Evolutionary conservation across 2,888 invertebrate genomes (phyloP), one percentile per base, ranked within the genome.

Genomic region (Celastrina argiolus): DNA sequence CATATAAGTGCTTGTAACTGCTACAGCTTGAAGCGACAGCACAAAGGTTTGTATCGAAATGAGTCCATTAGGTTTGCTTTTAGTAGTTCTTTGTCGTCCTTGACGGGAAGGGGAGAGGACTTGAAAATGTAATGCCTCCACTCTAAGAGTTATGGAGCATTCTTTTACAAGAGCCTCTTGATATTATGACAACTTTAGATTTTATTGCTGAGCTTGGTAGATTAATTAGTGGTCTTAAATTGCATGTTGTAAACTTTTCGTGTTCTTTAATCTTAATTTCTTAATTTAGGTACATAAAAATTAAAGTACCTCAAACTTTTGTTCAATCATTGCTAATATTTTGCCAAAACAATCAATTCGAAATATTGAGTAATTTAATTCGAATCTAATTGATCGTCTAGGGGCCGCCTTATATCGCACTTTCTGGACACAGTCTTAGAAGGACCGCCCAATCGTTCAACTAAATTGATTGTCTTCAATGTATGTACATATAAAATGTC

Each of bases 1-100:
- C 22, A 51, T 51, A 51, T 22, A 51, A 51, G 51, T 51, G 51
- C 31, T 31, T 31, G 16, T 31, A 31, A 58, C 28, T 58, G 58
- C 28, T 31, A 16, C 58, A 58, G 28, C 58, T 58, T 58, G 31
- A 58, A 4, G 22, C 22, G 51, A 51, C 12, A 51, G 22, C 51
- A 51, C 51, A 51, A 51, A 51, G 51, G 22, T 51, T 51, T 51
- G 51, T 51, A 51, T 51, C 51, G 51, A 51, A 51, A 51, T 51
- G 51, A 22, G 22, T 51, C 51, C 51, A 51, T 51, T 51, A 51
- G 51, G 51, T 51, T 51, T 51, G 51, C 51, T 51, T 26, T 51
- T 51, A 51, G 51, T 51, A 51, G 51, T 14, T 51, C 51, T 51
- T 51, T 51, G 51, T 51, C 22, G 51, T 51, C 51, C 51, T 51